Base-by-base conservation (phyloP, 2,113 vertebrate species). In the Chloebia gouldiae region DNA sequence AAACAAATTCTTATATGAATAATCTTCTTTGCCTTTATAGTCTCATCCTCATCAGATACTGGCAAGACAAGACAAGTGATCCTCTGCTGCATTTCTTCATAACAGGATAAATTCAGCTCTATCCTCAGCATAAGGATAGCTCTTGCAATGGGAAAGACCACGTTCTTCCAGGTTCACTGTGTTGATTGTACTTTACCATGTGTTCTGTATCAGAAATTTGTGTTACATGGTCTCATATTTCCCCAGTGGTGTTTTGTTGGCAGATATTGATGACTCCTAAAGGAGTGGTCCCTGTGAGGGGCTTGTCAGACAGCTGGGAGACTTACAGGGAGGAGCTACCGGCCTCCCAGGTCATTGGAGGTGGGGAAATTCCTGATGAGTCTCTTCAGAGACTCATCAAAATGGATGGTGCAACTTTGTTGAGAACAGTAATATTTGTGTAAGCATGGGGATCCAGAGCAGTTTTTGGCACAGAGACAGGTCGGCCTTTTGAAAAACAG, bases 171-270 rank as follows among this genome's bases (percentile, higher is more conserved):
- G 16, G 7, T 73, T 83, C 15, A 15, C 21, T 56, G 18, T 3
- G 2, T 37, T 82, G 20, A 5, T 33, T 68, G 10, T 23, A 50
- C n/a, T 64, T 86, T 30, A n/a, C 25, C 1, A 0, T 19, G 7
- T 14, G 22, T 22, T 86, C 63, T 83, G 25, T 37, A 33, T 28
- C 35, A 63, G 31, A 84, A 73, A 53, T 78, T 57, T 53, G 7
- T 17, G 3, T 63, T 75, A 16, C 0, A 1, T 44, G 24, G 31
- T 25, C 69, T 69, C 14, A 0, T 35, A 35, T 72, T 83, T 59
- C 27, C 24, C 27, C 72, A 61, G 45, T 22, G 28, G 18, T 27
- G n/a, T 72, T 91, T 51, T 39, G 6, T 4, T 66, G 51, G 28
- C 13, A 79, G 65, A 75, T 20, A 39, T 19, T n/a, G 31, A 53